Base-by-base conservation (phyloP, 2,888 invertebrate genomes). In the Kryphioiulus occultus region DNA sequence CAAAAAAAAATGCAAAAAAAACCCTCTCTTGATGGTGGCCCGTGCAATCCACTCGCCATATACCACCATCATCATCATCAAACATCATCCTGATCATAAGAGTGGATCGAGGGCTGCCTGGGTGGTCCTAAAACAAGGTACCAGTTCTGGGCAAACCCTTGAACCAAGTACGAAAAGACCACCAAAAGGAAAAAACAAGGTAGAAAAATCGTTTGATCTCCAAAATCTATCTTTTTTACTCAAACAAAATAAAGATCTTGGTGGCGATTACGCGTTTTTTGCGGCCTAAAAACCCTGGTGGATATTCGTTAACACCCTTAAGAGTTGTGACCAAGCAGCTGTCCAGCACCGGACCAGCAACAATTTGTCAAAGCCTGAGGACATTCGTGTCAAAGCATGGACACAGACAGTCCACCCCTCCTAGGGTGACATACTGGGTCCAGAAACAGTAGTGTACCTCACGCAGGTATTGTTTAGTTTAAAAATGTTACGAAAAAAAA, bases 141-240 rank as follows among this genome's bases (percentile, higher is more conserved):
- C 68, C 10, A 68, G 68, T 68, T 68, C 26, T 68, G 68, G 68
- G 68, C 68, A 68, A 68, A 68, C 68, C 68, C 68, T 9, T 68
- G 26, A 68, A 68, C 26, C 68, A 68, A 26, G 26, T 26, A 26
- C 68, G 26, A 26, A 68, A 68, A 68, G 68, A 68, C 68, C 68
- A 68, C 68, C 68, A 68, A 26, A 68, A 68, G 26, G 68, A 68
- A 68, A 47, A 68, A 68, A n/a, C 68, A 68, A 68, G 68, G 68
- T 68, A 68, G 26, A 68, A 68, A 68, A 68, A 68, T 68, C 68
- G 68, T 68, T 68, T 68, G 68, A 68, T 68, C 68, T 68, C 12
- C 68, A 68, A 68, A 68, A 59, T 59, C 68, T 68, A 68, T 68
- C 68, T 68, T 68, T 68, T 68, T 68, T 68, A 68, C 68, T 68